Percentiles rank a stretch among this genome's conserved stretches.
Conservation (phyloP, 1,140 invertebrate species). For the Eupristina koningsbergeri region DNA sequence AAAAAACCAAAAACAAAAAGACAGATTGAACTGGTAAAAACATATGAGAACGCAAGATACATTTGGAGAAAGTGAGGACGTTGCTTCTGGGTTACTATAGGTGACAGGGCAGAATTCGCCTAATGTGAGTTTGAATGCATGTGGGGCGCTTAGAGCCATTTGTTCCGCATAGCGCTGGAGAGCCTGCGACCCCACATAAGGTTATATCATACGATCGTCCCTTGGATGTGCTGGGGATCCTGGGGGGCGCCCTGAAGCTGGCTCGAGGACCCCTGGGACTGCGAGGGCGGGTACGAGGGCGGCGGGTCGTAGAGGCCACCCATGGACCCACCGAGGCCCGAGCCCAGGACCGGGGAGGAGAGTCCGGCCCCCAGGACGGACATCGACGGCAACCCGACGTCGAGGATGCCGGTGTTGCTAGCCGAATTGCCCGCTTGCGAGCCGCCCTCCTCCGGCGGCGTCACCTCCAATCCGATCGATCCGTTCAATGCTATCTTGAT, state of each 20-base stretch:
- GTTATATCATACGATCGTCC: conserved; percentile 94
- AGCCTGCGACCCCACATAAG: conserved; percentile 89
- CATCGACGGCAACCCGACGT: conserved; percentile 75
- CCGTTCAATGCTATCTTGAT: conserved; percentile 90
- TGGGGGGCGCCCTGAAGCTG: conserved; percentile 68
- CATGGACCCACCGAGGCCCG: conserved; percentile 71
- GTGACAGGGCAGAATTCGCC: background rate
- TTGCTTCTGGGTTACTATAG: background rate
- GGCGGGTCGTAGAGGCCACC: conserved; percentile 68
- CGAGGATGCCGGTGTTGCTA: conserved; percentile 74
- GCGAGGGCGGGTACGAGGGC: conserved; percentile 56
- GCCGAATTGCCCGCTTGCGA: conserved; percentile 68
- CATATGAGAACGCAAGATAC: background rate
- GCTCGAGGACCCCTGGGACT: conserved; percentile 55
- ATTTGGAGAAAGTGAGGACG: background rate
- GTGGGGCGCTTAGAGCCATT: conserved; percentile 77
- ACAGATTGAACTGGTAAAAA: background rate
- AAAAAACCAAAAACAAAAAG: background rate
- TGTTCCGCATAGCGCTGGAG: conserved; percentile 79
- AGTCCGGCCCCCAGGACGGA: conserved; percentile 55
- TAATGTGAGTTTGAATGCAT: background rate
- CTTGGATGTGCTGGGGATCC: conserved; percentile 85
- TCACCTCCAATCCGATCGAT: conserved; percentile 88
- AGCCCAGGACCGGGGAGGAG: conserved; percentile 50
- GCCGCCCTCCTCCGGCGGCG: conserved; percentile 83